A percentile compares a stretch with the other conserved stretches of the same genome.
These are phyloP conservation scores for Equus przewalskii DNA, from an alignment of 2,113 vertebrate genomes.

Conservation along the genomic window DNA sequence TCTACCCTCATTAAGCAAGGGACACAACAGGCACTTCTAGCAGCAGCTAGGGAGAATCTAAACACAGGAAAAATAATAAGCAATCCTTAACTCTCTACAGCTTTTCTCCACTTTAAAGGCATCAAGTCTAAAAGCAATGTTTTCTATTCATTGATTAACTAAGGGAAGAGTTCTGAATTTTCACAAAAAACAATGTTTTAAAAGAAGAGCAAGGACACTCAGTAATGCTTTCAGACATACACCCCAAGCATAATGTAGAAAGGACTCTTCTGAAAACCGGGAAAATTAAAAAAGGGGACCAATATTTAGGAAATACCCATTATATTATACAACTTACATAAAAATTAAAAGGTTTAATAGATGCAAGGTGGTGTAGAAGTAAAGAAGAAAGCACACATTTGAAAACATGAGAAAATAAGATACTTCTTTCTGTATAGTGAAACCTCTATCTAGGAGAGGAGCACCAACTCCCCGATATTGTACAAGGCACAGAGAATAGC, in stretches of 20 bases:
- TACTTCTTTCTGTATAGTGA: background rate
- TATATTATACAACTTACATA: background rate
- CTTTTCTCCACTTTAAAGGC: conserved; percentile 48
- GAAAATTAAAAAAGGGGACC: background rate
- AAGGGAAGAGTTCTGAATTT: background rate
- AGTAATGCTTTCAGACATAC: conserved; percentile 20
- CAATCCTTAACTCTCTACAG: background rate
- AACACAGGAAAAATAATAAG: conserved; percentile 4
- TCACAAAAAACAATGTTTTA: conserved; percentile 48
- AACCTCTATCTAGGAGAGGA: background rate
- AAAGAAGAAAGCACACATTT: background rate
- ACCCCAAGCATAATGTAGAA: conserved; percentile 7
- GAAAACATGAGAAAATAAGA: conserved; percentile 29
- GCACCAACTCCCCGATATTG: background rate
- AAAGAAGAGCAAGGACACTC: conserved; percentile 7
- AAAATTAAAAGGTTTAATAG: background rate
- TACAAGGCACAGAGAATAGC: background rate
- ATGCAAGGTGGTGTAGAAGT: background rate
- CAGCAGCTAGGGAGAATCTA: background rate
- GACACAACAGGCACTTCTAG: background rate
- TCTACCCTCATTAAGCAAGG: background rate
- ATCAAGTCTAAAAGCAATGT: conserved; percentile 30
- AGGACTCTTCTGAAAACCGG: background rate
- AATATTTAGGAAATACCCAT: conserved; percentile 26
- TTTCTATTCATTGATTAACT: conserved; percentile 31